Conservation (phyloP, 2,888 invertebrate genomes). For the Epinotia bilunana region DNA sequence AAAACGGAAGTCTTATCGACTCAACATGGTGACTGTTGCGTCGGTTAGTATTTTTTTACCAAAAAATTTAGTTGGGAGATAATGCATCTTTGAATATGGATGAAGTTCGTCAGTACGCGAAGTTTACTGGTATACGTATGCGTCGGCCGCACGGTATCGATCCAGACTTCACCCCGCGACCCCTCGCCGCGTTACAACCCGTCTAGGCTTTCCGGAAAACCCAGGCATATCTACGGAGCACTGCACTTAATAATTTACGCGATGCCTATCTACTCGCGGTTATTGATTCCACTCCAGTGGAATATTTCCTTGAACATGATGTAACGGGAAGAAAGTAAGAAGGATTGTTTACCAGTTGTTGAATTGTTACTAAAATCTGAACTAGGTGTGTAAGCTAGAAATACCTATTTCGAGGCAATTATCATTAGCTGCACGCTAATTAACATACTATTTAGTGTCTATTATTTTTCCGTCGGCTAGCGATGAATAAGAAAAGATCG, state of each 20-base stretch:
- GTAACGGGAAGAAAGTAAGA: neutral
- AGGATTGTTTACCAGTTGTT: neutral
- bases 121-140: constrained; percentile 32
- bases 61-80: neutral
- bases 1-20: neutral
- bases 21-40: neutral
- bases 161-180: constrained; percentile 48
- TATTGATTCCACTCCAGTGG: constrained; percentile 29
- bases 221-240: constrained; percentile 43
- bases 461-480: constrained; percentile 3
- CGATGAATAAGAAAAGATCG: constrained; percentile 17
- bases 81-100: neutral
- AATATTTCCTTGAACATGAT: neutral
- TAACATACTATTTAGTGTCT: constrained; percentile 14
- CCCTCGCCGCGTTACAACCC: constrained; percentile 58
- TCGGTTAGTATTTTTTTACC: neutral
- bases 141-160: constrained; percentile 42
- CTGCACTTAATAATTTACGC: constrained; percentile 43
- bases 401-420: constrained; percentile 7
- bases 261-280: constrained; percentile 17
- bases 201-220: constrained; percentile 64
- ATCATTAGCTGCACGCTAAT: constrained; percentile 22
- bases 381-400: constrained; percentile 15
- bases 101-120: constrained; percentile 6
- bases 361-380: neutral